Percentiles rank a stretch among this genome's conserved stretches.
phyloP scores from a whole-genome alignment of 2,797 vertebrate species.

The Gephyroberyx darwinii region DNA sequence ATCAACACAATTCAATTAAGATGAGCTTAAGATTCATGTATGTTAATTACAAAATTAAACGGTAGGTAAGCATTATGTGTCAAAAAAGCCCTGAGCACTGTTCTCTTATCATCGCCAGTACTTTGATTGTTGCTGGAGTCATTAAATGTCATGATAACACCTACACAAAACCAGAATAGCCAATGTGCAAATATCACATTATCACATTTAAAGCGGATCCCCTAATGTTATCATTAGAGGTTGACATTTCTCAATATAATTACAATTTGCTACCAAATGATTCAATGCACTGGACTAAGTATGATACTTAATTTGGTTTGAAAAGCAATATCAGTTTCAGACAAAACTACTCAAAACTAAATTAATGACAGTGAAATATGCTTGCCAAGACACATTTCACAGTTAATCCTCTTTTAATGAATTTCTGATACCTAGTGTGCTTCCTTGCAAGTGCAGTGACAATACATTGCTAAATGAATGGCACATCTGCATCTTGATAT shows the following conservation, averaged over 20 bases:
- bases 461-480: conserved; percentile 32
- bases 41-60: conserved; percentile 72
- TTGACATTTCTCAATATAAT: conserved; percentile 51
- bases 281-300: conserved; percentile 3
- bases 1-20: conserved; percentile 72
- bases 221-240: conserved; percentile 29
- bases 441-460: conserved; percentile 17
- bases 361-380: conserved; percentile 24
- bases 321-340: conserved; percentile 19
- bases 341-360: conserved; percentile 20
- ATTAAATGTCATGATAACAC: conserved; percentile 66
- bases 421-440: conserved; percentile 7
- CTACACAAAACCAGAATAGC: conserved; percentile 50
- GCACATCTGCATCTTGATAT: conserved; percentile 1
- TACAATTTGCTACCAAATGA: conserved; percentile 39
- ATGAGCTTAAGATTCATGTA: conserved; percentile 70
- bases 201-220: conserved; percentile 44
- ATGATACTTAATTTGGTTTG: conserved; percentile 7
- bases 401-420: conserved; percentile 29
- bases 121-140: conserved; percentile 43
- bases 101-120: conserved; percentile 42
- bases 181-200: conserved; percentile 61
- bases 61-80: conserved; percentile 56
- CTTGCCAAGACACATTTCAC: conserved; percentile 13
- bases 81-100: conserved; percentile 27